Conservation (phyloP, 1,140 invertebrate genomes). For the Zaprionus taronus region DNA sequence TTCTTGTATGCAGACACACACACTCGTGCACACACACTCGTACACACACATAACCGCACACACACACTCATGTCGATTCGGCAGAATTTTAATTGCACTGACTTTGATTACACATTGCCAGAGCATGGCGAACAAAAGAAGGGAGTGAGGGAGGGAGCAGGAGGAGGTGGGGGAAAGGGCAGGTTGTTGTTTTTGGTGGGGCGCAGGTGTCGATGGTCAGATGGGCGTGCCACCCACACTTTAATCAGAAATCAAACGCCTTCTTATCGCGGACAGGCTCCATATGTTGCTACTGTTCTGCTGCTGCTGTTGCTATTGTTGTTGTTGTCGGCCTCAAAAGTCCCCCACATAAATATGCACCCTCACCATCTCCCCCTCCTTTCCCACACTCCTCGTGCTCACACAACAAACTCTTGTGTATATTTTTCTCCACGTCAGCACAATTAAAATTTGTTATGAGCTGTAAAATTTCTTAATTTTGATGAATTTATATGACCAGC, state of each 20-base stretch:
- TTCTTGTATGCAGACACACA: conserved; percentile 23
- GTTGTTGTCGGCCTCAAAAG: conserved; percentile 34
- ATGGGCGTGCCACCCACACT: conserved; percentile 17
- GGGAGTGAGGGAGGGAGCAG: not conserved
- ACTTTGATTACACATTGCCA: conserved; percentile 56
- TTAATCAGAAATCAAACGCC: conserved; percentile 68
- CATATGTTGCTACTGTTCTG: conserved; percentile 37
- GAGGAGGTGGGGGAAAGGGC: not conserved
- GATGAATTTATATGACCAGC: conserved; percentile 68
- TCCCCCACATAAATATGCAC: conserved; percentile 18
- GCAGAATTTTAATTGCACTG: conserved; percentile 65
- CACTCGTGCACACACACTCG: not conserved
- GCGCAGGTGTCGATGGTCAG: conserved; percentile 67
- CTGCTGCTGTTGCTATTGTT: conserved; percentile 11
- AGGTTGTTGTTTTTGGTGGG: not conserved
- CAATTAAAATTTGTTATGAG: conserved; percentile 73
- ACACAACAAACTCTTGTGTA: conserved; percentile 3
- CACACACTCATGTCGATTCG: conserved; percentile 48
- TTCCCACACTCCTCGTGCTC: not conserved
- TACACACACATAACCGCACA: conserved; percentile 16
- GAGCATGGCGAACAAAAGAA: not conserved
- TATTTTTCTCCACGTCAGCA: conserved; percentile 55
- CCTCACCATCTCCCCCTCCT: not conserved
- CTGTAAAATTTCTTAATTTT: conserved; percentile 79
- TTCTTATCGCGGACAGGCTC: conserved; percentile 55